phyloP scores from a whole-genome alignment of 2,113 vertebrate species.

The Camelus dromedarius region DNA sequence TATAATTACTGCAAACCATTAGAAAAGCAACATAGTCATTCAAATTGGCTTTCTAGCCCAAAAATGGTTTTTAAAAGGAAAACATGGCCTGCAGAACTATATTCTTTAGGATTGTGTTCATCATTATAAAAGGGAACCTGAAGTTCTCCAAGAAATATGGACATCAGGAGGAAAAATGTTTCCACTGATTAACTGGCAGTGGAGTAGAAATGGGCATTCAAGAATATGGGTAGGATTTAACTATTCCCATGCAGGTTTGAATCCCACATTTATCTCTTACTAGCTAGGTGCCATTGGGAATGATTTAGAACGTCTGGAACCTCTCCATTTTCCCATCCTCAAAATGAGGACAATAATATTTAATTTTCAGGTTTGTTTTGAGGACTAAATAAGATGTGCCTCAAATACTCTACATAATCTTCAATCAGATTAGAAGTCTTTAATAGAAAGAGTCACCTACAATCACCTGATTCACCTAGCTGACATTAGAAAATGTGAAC shows the following conservation, averaged over 20 bases:
- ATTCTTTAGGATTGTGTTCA: conserved; percentile 23
- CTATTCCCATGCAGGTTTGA: neutral
- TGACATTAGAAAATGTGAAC: conserved; percentile 8
- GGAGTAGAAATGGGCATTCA: neutral
- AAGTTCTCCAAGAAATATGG: conserved; percentile 53
- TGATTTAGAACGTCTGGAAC: neutral
- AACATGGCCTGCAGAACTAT: conserved; percentile 49
- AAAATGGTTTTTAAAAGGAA: conserved; percentile 67
- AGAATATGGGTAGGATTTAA: neutral
- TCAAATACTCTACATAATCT: conserved; percentile 23
- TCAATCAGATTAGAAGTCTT: neutral
- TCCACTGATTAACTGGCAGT: conserved; percentile 2
- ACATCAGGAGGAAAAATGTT: conserved; percentile 38
- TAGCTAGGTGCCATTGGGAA: neutral
- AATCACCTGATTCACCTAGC: neutral
- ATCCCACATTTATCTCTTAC: conserved; percentile 33
- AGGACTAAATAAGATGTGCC: conserved; percentile 15
- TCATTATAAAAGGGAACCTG: conserved; percentile 29
- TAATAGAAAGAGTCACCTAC: neutral
- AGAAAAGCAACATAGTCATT: conserved; percentile 58
- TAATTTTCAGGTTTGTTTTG: conserved; percentile 35
- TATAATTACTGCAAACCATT: conserved; percentile 57
- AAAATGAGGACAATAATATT: neutral
- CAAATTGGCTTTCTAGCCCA: conserved; percentile 51
- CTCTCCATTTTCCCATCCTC: neutral